Percentiles rank a stretch among this genome's conserved stretches.
Conservation (phyloP, 2,888 invertebrate genomes). For the Platycheirus albimanus region DNA sequence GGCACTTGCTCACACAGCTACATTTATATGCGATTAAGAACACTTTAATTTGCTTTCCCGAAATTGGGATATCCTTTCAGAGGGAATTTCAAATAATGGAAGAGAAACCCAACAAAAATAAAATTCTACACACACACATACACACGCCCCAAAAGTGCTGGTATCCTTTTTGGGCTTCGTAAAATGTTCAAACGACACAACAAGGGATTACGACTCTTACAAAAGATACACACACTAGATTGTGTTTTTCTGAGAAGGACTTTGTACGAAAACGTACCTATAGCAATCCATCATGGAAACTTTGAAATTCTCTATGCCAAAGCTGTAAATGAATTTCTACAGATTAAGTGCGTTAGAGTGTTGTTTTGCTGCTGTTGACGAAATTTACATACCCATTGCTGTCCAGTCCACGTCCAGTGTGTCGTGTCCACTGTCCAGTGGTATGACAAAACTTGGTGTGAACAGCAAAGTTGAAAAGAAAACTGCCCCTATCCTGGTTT, state of each 20-base stretch:
- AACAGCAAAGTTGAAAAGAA: too few species aligned
- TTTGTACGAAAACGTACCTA: background rate
- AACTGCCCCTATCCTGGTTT: too few species aligned
- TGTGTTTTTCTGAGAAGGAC: background rate
- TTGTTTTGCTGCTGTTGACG: background rate
- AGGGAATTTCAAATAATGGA: background rate
- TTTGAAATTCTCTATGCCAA: conserved; percentile 32
- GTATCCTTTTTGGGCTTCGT: background rate
- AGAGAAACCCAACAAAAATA: background rate
- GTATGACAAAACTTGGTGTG: too few species aligned
- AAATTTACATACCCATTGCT: too few species aligned
- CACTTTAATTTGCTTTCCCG: background rate
- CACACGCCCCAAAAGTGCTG: too few species aligned
- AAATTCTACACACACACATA: too few species aligned
- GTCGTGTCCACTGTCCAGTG: too few species aligned
- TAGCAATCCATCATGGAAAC: conserved; percentile 34
- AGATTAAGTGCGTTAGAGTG: conserved; percentile 28
- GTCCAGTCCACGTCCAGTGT: too few species aligned
- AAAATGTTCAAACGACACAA: conserved; percentile 3
- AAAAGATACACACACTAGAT: conserved; percentile 7
- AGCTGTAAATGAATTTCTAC: conserved; percentile 37
- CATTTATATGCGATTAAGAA: background rate
- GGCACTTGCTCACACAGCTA: background rate
- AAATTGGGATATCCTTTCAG: background rate
- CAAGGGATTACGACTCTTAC: background rate